These are phyloP conservation scores for Aldabrachelys gigantea DNA, from an alignment of 2,113 vertebrate species.

Conservation along the genomic window DNA sequence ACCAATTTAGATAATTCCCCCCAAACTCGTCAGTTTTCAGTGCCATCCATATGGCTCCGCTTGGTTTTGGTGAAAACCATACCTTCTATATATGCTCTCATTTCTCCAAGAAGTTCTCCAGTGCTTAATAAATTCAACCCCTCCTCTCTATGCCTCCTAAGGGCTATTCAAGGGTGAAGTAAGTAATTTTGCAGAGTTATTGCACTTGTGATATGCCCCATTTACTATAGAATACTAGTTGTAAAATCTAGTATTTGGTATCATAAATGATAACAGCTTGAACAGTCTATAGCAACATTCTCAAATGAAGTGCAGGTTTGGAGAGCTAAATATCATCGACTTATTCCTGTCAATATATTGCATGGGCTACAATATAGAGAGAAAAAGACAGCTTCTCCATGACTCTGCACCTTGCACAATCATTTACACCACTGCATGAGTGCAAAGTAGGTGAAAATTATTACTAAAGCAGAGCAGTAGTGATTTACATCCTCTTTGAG, in stretches of 20 bases:
- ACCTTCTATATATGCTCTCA: rapidly evolving
- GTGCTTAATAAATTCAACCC: not conserved
- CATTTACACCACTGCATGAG: not conserved
- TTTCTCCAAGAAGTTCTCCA: not conserved
- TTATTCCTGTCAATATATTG: not conserved
- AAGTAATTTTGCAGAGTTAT: not conserved
- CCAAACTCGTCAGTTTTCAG: not conserved
- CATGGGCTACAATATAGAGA: not conserved
- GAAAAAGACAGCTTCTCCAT: not conserved
- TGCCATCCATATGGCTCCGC: rapidly evolving
- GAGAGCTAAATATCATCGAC: not conserved
- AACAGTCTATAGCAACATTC: not conserved
- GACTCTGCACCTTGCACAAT: not conserved
- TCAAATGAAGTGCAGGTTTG: not conserved
- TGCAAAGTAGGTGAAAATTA: not conserved
- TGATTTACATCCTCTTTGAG: not conserved
- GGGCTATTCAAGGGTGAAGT: not conserved
- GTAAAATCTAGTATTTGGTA: not conserved
- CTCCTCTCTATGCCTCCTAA: not conserved
- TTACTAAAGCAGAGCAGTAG: not conserved
- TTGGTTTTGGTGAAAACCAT: not conserved
- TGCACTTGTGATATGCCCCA: not conserved
- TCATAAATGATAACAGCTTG: not conserved
- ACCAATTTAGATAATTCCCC: not conserved
- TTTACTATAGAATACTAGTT: not conserved